Base-by-base conservation (phyloP, 2,113 vertebrate species). In the Tor tambroides region DNA sequence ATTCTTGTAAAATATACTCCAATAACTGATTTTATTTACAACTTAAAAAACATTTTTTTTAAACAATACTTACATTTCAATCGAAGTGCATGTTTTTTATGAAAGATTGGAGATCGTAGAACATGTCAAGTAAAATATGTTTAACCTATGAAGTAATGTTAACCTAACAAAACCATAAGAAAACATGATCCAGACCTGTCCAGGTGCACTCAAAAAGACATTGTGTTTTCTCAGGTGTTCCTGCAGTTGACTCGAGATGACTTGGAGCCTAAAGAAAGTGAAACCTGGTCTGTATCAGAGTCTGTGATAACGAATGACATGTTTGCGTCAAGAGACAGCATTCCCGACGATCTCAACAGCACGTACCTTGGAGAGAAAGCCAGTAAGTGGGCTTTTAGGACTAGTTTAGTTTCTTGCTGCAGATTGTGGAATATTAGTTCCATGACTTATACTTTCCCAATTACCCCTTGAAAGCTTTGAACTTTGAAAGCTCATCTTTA, bases 211-310 rank as follows among this genome's bases (percentile, higher is more conserved):
- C 21, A 77, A 8, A 30, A 10, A 28, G 75, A 26, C 8, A 51
- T 26, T 82, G 41, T 46, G 3, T 63, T 28, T 59, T 83, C 59
- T 6, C 85, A 99, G 98, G 98, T 99, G n/a, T 99, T 99, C 91
- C 96, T 99, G 85, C 97, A 98, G 87, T 91, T 99, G 92, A 97
- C 96, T 65, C 94, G 95, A 83, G 96, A 94, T 2, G 89, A 89
- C 26, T 3, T 56, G 14, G 85, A 89, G 1, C 5, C 4, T 32
- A 92, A 83, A 38, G 90, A 90, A n/a, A 87, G 92, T 69, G 88
- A 88, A 14, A 88, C 89, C 0, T 86, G 93, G 43, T 89, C 95
- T 67, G 92, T 92, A 87, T 95, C 92, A n/a, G 94, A 94, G 80
- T 93, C 85, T 0, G 78, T 80, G 21, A n/a, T 28, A 2, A 88